Evolutionary conservation across 2,888 invertebrate genomes (phyloP), one percentile per base, ranked within the genome.

Genomic region (Tethea ocularis): DNA sequence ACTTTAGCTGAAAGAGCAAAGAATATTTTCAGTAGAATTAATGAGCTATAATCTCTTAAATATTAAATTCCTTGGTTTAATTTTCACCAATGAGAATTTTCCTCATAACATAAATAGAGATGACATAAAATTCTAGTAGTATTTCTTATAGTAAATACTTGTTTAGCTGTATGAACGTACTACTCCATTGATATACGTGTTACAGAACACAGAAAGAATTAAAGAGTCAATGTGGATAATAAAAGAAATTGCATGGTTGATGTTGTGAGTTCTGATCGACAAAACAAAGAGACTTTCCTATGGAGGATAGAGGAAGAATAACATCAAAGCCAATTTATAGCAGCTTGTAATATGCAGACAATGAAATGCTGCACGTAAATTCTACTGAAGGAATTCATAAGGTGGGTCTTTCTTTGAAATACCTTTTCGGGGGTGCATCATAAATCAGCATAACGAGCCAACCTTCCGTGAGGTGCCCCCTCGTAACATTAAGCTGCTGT

Each of bases 361-460:
- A 75, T 72, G 74, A 72, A 75, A 76, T 67, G 67, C 72, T 73
- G 72, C 78, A 79, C 77, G 81, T 80, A 82, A 82, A 85, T 81
- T 80, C 77, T 72, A 70, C 71, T 68, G 75, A 77, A 82, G 79
- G 80, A 84, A 84, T 86, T 83, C 84, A 84, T 82, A 85, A 85
- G 84, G 82, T 79, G 78, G 73, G 72, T 74, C 75, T 80, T 85
- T 81, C 83, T 82, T 82, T 80, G 79, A 73, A 78, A 80, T 82
- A 83, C 85, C 82, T 83, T 86, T 86, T 86, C 69, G 82, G 86
- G 75, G 86, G 80, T 80, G 83, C 76, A 77, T 77, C 90, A 86
- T 92, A 92, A 92, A 92, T 92, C 92, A 92, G 86, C 80, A 85
- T 91, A 91, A 92, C 89, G 90, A 89, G 89, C 80, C 72, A 82